Evolutionary conservation across 2,888 invertebrate genomes (phyloP).

Genomic region (Teinopalpus imperialis): DNA sequence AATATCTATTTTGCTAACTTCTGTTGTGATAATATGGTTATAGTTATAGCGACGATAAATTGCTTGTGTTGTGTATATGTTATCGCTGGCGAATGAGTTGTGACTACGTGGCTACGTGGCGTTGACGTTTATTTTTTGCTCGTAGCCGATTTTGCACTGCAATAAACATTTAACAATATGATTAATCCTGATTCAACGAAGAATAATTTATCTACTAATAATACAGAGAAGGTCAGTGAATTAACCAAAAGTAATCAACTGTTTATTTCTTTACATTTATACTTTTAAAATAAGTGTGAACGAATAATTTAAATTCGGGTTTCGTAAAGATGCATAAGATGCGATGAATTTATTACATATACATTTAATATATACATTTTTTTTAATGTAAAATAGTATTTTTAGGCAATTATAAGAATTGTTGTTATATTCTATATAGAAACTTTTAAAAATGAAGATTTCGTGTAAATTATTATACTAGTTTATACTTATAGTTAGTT

Average conservation of each 20-base stretch:
- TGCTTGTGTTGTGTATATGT: slow-evolving; percentile 42
- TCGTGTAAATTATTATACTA: too few species aligned
- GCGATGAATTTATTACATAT: too few species aligned
- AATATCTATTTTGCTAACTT: slow-evolving; percentile 44
- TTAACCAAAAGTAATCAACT: background rate
- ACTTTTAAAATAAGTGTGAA: too few species aligned
- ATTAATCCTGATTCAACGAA: slow-evolving; percentile 42
- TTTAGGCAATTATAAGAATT: too few species aligned
- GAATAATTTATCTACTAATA: slow-evolving; percentile 36
- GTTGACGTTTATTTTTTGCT: slow-evolving; percentile 44
- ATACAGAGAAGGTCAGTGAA: slow-evolving; percentile 51
- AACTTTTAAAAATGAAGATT: too few species aligned
- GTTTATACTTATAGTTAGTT: too few species aligned
- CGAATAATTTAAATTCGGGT: too few species aligned
- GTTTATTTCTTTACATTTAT: background rate
- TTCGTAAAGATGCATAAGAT: too few species aligned
- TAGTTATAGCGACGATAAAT: slow-evolving; percentile 27
- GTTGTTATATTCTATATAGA: too few species aligned
- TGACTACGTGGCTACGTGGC: slow-evolving; percentile 62
- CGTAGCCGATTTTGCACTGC: slow-evolving; percentile 20
- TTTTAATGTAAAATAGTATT: too few species aligned
- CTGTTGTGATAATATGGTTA: slow-evolving; percentile 42
- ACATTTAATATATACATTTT: too few species aligned
- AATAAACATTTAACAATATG: slow-evolving; percentile 36
- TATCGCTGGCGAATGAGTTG: slow-evolving; percentile 57